Evolutionary conservation across 1,140 invertebrate species (phyloP).

Genomic region (Gryon sp.): DNA sequence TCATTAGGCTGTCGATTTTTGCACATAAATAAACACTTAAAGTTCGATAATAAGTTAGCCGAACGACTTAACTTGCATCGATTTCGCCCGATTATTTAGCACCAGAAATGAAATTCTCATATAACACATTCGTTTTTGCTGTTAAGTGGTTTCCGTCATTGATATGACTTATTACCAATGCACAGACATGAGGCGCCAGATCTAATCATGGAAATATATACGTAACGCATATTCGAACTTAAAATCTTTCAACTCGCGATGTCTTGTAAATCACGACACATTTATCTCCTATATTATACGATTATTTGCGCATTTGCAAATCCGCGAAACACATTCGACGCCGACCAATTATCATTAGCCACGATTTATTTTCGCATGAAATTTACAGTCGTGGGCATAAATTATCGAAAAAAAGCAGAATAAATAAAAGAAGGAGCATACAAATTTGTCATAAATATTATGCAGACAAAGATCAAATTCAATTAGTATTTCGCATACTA

Average conservation of each 20-base stretch:
- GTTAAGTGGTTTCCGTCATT: constrained; percentile 57
- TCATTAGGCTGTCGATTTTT: constrained; percentile 49
- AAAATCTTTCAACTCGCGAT: constrained; percentile 42
- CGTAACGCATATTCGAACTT: constrained; percentile 51
- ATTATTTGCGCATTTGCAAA: constrained; percentile 39
- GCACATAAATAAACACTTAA: constrained; percentile 35
- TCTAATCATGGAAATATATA: constrained; percentile 57
- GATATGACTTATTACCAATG: constrained; percentile 64
- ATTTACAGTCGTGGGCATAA: constrained; percentile 19
- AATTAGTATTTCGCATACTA: constrained; percentile 8
- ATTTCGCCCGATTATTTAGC: constrained; percentile 60
- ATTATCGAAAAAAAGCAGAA: constrained; percentile 17
- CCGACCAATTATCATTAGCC: constrained; percentile 54
- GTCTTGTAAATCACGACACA: constrained; percentile 49
- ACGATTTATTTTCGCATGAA: constrained; percentile 49
- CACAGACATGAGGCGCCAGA: constrained; percentile 62
- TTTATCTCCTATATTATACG: constrained; percentile 55
- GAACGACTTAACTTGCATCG: constrained; percentile 54
- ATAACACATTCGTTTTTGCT: constrained; percentile 55
- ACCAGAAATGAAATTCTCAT: constrained; percentile 55
- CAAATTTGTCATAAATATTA: not conserved
- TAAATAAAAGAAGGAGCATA: constrained; percentile 7
- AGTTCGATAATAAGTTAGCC: constrained; percentile 42
- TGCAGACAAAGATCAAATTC: constrained; percentile 5
- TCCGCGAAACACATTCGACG: constrained; percentile 44